phyloP scores from a whole-genome alignment of 2,888 invertebrate species.

The Ennomos fuscantarius region DNA sequence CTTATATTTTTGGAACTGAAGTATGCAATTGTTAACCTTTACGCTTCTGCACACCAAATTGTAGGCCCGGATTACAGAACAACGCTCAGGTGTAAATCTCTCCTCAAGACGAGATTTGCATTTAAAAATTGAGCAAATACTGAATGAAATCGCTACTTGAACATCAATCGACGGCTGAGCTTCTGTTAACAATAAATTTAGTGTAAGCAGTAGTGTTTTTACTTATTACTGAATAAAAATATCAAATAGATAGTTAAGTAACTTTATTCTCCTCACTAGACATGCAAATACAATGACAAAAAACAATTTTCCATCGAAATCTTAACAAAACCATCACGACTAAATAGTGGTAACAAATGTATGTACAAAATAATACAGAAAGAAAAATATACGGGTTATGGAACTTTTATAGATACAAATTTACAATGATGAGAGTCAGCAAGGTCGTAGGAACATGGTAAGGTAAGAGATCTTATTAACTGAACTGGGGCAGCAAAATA shows the following conservation, averaged over 20 bases:
- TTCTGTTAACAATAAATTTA: no score
- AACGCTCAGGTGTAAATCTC: no score
- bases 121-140: no score
- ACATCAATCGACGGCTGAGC: no score
- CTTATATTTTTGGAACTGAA: no score
- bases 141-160: no score
- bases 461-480: conserved; percentile 50
- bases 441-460: conserved; percentile 63
- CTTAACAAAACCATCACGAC: conserved; percentile 62
- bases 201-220: not conserved
- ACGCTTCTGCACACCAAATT: no score
- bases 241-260: conserved; percentile 58
- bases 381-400: conserved; percentile 1
- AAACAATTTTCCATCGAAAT: conserved; percentile 63
- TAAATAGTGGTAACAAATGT: conserved; percentile 74
- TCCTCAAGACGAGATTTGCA: no score
- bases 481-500: not conserved
- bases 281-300: conserved; percentile 76
- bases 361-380: conserved; percentile 55
- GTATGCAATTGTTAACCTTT: no score
- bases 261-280: conserved; percentile 82
- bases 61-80: no score
- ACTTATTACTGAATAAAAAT: not conserved
- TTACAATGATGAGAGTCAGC: conserved; percentile 41
- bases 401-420: conserved; percentile 22